Conservation (phyloP, 2,113 vertebrate genomes). For the Promerops cafer region DNA sequence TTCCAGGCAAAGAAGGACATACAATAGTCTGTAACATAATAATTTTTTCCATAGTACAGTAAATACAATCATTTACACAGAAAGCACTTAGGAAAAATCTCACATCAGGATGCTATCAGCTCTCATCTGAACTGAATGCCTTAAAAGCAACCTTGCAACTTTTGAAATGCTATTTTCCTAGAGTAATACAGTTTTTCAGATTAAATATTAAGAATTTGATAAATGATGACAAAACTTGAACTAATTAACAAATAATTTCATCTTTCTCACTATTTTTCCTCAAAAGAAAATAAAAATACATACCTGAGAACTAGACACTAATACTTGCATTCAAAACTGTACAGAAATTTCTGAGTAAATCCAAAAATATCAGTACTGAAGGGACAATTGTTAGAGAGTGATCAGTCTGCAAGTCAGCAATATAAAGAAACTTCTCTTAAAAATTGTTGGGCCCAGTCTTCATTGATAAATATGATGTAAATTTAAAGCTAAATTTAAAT, state of each 20-base stretch:
- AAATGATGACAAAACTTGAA: neutral
- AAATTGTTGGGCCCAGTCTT: neutral
- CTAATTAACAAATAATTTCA: neutral
- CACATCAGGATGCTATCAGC: neutral
- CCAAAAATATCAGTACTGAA: neutral
- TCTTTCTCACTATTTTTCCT: neutral
- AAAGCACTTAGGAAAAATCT: slow-evolving; percentile 1
- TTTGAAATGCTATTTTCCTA: neutral
- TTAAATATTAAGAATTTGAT: neutral
- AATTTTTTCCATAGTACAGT: neutral
- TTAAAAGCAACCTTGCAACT: slow-evolving; percentile 2
- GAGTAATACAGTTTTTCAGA: neutral
- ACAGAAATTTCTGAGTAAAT: neutral
- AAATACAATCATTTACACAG: neutral
- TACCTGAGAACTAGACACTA: neutral
- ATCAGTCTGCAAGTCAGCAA: neutral
- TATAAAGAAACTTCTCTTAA: neutral
- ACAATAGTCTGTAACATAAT: neutral
- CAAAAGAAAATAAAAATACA: neutral
- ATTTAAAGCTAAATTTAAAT: neutral
- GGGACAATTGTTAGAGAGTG: neutral
- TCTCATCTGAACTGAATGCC: neutral
- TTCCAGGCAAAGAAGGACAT: neutral
- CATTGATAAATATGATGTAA: neutral
- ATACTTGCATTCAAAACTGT: neutral